Percentiles rank a stretch among this genome's conserved stretches.
phyloP scores from a whole-genome alignment of 1,140 invertebrate species.

The Aphidius gifuensis region DNA sequence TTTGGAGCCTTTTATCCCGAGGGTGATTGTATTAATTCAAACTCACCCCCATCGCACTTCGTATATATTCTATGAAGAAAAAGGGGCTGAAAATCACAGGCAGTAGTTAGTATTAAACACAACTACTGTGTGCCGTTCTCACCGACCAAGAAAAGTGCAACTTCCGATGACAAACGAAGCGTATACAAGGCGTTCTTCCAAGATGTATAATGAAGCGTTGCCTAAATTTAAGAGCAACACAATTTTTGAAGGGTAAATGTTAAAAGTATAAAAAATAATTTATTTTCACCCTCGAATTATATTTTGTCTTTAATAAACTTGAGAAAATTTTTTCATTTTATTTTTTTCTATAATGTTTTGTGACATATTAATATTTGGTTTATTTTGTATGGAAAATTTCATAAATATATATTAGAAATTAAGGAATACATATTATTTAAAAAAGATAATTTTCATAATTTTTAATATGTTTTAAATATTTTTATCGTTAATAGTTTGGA shows the following conservation, averaged over 20 bases:
- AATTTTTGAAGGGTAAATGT: conserved; percentile 7
- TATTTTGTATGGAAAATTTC: too few relatives aligned
- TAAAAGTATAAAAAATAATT: neutral
- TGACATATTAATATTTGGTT: too few relatives aligned
- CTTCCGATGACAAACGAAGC: conserved; percentile 55
- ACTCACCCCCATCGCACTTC: neutral
- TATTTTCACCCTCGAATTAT: neutral
- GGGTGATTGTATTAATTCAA: conserved; percentile 52
- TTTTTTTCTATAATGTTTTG: too few relatives aligned
- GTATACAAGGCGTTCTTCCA: conserved; percentile 41
- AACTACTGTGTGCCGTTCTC: conserved; percentile 22
- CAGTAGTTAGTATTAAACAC: conserved; percentile 21
- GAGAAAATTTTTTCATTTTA: neutral
- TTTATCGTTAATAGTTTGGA: too few relatives aligned
- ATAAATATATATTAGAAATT: too few relatives aligned
- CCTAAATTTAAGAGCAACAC: conserved; percentile 29
- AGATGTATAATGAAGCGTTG: conserved; percentile 54
- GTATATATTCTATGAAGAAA: too few relatives aligned
- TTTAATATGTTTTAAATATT: too few relatives aligned
- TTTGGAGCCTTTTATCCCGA: neutral
- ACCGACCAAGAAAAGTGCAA: conserved; percentile 26
- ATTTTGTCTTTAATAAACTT: neutral
- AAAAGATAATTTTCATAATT: too few relatives aligned
- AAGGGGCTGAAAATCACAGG: neutral
- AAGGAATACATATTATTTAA: too few relatives aligned